Percentiles rank a stretch among this genome's conserved stretches.
Evolutionary conservation across 1,140 invertebrate species (phyloP).

Genomic region (Drosophila hydei): DNA sequence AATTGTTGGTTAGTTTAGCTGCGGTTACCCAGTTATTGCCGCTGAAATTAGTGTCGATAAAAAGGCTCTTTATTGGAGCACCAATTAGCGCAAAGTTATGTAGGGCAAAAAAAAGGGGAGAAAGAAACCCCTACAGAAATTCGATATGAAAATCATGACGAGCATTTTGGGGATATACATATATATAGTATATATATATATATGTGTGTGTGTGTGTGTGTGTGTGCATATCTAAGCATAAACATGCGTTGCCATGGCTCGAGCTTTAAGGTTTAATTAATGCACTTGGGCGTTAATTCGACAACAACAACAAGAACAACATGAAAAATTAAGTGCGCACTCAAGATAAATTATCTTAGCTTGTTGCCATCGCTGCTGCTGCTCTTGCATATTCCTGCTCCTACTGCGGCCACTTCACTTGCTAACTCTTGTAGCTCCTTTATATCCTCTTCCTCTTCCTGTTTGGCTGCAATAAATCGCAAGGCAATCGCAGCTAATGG

Average conservation of each 20-base stretch:
- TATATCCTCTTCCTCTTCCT: background rate
- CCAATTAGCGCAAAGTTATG: constrained; percentile 39
- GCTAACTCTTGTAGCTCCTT: background rate
- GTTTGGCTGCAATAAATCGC: background rate
- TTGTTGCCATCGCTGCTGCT: constrained; percentile 20
- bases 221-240: background rate
- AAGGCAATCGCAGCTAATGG: constrained; percentile 50
- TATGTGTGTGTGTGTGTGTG: background rate
- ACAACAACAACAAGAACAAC: constrained; percentile 23
- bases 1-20: constrained; percentile 10
- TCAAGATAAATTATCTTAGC: constrained; percentile 78
- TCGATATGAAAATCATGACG: constrained; percentile 19
- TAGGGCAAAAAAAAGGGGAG: background rate
- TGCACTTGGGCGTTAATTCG: constrained; percentile 75
- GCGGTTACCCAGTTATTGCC: constrained; percentile 9
- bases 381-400: too few species aligned
- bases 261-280: constrained; percentile 75
- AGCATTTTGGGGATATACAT: constrained; percentile 11
- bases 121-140: background rate
- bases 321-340: constrained; percentile 68
- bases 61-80: constrained; percentile 31
- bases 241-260: constrained; percentile 49
- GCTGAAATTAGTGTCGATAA: constrained; percentile 38
- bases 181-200: background rate
- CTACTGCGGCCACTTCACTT: background rate